Conservation (phyloP, 1,140 invertebrate species). For the Cydia amplana region DNA sequence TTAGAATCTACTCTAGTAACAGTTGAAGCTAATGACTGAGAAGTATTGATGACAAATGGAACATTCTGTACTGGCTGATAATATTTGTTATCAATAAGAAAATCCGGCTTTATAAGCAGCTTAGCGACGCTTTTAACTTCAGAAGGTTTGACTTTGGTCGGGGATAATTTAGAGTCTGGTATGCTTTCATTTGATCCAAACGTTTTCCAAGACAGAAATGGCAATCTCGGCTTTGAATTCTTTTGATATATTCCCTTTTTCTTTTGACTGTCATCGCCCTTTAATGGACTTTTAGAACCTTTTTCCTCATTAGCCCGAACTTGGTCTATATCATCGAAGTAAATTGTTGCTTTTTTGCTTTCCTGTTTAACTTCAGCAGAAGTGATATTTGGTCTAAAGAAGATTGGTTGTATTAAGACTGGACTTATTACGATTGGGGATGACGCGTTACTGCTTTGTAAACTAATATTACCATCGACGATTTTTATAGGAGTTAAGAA, state of each 20-base stretch:
- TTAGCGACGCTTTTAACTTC: constrained; percentile 52
- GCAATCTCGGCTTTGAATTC: constrained; percentile 57
- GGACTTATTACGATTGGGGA: constrained; percentile 68
- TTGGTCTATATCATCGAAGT: constrained; percentile 71
- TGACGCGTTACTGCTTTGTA: constrained; percentile 44
- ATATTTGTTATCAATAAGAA: constrained; percentile 68
- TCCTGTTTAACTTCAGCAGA: constrained; percentile 43
- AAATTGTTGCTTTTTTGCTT: constrained; percentile 56
- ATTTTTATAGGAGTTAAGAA: constrained; percentile 63
- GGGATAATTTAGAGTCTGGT: constrained; percentile 42
- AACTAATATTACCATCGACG: constrained; percentile 43
- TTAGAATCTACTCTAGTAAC: constrained; percentile 36
- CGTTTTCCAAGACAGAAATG: constrained; percentile 56
- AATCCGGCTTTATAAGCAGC: constrained; percentile 60
- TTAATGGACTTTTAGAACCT: constrained; percentile 30
- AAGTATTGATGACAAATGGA: constrained; percentile 61
- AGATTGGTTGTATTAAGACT: constrained; percentile 66
- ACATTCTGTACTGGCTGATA: constrained; percentile 68
- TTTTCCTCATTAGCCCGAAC: constrained; percentile 49
- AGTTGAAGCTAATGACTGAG: constrained; percentile 37
- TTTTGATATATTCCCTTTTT: constrained; percentile 65
- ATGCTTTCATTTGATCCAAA: constrained; percentile 53
- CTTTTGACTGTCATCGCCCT: constrained; percentile 43
- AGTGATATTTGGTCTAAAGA: constrained; percentile 50
- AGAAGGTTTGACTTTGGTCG: constrained; percentile 41